Evolutionary conservation across 2,888 invertebrate species (phyloP), one percentile per base, ranked within the genome.

Genomic region (Gari tellinella): DNA sequence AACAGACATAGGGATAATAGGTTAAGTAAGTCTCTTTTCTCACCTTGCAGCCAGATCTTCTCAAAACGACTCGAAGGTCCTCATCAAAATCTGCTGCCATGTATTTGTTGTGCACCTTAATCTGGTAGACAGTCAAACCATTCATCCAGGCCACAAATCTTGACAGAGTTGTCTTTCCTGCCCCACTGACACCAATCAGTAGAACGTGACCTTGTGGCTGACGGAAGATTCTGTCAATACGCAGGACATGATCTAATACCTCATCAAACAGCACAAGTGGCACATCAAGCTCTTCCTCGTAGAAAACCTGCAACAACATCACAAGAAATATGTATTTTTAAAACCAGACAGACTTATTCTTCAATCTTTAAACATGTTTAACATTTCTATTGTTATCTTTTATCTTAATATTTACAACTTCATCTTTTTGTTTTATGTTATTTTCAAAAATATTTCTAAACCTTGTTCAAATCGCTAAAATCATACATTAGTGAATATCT

Each of bases 81-180:
- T 99, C 99, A 93, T 99, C 99, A 92, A 99, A 99, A 93, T 99
- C 99, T 86, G 97, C 97, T 21, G 97, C 97, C 0, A 98, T 98
- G 92, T 99, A 99, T 93, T 99, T 99, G 92, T 99, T 99, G 93
- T 99, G 99, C 15, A 97, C 97, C 94, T 99, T 98, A 84, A 99
- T 99, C 94, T 99, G 99, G 95, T 99, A 99, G 72, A 99, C 98
- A 83, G 97, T 97, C 41, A 99, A 94, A 8, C 99, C 99, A 92
- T 99, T 99, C 96, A 99, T 98, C 99, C 99, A 99, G 55, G 99
- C 99, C 38, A 99, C 99, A 92, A 99, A 99, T 82, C 99, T 94
- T 26, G 99, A 99, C 84, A 99, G 94, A 12, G 99, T 99, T 0
- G 99, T 99, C 93, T 99, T 99, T 82, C 99, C 99, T 81, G 99